Evolutionary conservation across 1,140 invertebrate genomes (phyloP).

Genomic region (Ceratina japonica): DNA sequence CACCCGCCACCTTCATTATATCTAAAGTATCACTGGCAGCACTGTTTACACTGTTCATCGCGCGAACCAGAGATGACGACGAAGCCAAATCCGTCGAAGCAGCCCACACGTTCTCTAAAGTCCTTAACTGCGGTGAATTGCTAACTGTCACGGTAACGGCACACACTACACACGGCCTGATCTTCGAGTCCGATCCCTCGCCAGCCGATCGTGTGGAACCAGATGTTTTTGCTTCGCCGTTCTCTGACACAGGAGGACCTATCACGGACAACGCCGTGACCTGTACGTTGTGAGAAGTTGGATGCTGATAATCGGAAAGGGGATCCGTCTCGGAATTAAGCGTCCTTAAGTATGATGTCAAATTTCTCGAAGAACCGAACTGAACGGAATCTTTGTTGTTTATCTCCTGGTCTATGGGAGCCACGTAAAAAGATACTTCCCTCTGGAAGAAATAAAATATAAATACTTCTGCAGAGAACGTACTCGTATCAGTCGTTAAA

Average conservation of each 20-base stretch:
- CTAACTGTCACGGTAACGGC: slow-evolving; percentile 74
- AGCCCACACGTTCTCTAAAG: slow-evolving; percentile 78
- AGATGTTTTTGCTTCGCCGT: slow-evolving; percentile 58
- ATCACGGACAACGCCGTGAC: slow-evolving; percentile 80
- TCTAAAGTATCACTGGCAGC: slow-evolving; percentile 78
- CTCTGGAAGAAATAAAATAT: slow-evolving; percentile 56
- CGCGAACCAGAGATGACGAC: slow-evolving; percentile 80
- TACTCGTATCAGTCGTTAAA: slow-evolving; percentile 13
- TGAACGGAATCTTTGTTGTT: slow-evolving; percentile 75
- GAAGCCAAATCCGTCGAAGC: slow-evolving; percentile 72
- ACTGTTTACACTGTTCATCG: slow-evolving; percentile 83
- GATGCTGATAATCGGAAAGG: slow-evolving; percentile 70
- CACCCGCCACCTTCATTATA: slow-evolving; percentile 77
- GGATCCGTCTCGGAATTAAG: slow-evolving; percentile 69
- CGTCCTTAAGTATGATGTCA: slow-evolving; percentile 69
- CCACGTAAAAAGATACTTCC: slow-evolving; percentile 75
- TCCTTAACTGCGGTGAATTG: slow-evolving; percentile 69
- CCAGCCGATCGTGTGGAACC: slow-evolving; percentile 49
- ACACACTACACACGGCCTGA: slow-evolving; percentile 77
- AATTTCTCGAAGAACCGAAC: slow-evolving; percentile 71
- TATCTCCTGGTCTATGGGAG: slow-evolving; percentile 69
- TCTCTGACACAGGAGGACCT: slow-evolving; percentile 65
- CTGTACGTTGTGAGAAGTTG: slow-evolving; percentile 66
- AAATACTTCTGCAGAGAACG: not conserved
- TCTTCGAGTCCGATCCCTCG: slow-evolving; percentile 57